Evolutionary conservation across 2,888 invertebrate genomes (phyloP), one percentile per base, ranked within the genome.

Genomic region (Athalia cordata): DNA sequence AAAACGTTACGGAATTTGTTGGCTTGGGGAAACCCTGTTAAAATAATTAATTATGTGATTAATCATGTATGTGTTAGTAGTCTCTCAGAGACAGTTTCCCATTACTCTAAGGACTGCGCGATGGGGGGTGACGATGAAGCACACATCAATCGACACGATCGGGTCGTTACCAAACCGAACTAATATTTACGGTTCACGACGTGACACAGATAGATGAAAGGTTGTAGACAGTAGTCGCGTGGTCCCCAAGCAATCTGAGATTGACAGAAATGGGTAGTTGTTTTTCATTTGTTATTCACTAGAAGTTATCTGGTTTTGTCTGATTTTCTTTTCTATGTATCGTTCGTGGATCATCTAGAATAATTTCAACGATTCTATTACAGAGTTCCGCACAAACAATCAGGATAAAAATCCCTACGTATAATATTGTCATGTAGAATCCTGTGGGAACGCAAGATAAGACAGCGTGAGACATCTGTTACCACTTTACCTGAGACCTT

Each of bases 91-190:
- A 29, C 29, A 29, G 29, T 29, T 29, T 29, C 29, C 29, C 29
- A 29, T 29, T 29, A 29, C 29, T 29, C 29, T 29, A 29, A 29
- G 29, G 29, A 29, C 29, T 29, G 29, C 29, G 29, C 74, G 75
- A 65, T 57, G 15, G 8, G 47, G 43, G 66, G 74, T 67, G 70
- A 67, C 49, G 77, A 74, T 80, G 82, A 79, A 80, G 82, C 81
- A 83, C 80, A 84, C 29, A 29, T 70, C 80, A 81, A 82, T 82
- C 77, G 81, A 84, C 82, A 52, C 52, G 55, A 68, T 68, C 68
- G 68, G 4, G 52, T 59, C 72, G 57, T 72, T 70, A 59, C 15
- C 49, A 8, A 72, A 72, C 47, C 9, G 47, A 57, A 59, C 72
- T 45, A 72, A 72, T 72, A 59, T 57, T 57, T 72, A 57, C 59